Conservation (phyloP, 2,888 invertebrate species). For the Arenicola marina region DNA sequence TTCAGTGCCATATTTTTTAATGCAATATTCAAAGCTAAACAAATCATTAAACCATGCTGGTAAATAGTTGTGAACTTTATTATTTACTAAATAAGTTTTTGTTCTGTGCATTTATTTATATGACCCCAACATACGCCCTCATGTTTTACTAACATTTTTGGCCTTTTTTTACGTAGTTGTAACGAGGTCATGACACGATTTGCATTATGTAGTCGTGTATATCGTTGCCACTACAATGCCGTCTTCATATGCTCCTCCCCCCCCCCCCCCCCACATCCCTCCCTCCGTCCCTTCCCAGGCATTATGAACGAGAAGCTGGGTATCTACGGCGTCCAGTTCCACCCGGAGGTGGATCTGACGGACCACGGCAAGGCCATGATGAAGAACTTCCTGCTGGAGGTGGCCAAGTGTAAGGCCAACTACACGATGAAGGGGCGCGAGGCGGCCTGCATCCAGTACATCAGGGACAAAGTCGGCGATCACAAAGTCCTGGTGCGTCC, state of each 20-base stretch:
- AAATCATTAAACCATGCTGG: no score
- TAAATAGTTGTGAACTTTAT: no score
- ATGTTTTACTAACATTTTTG: no score
- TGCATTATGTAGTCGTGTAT: no score
- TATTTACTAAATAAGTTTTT: no score
- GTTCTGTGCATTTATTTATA: no score
- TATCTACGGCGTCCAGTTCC: slow-evolving; percentile 88
- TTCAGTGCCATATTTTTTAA: no score
- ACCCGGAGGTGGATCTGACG: slow-evolving; percentile 97
- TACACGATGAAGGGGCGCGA: slow-evolving; percentile 89
- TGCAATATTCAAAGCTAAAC: no score
- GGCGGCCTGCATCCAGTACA: slow-evolving; percentile 87
- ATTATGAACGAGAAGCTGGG: slow-evolving; percentile 88
- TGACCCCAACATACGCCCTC: no score
- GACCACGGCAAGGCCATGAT: slow-evolving; percentile 88
- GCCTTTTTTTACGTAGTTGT: no score
- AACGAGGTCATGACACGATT: no score
- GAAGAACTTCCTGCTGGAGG: slow-evolving; percentile 90
- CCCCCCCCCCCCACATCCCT: no score
- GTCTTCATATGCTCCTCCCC: background rate
- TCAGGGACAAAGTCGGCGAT: slow-evolving; percentile 83
- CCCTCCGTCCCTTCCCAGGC: slow-evolving; percentile 64
- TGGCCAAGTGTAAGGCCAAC: slow-evolving; percentile 82
- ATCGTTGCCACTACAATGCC: background rate
- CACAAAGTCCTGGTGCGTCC: slow-evolving; percentile 86